Conservation (phyloP, 2,113 vertebrate genomes). For the Otus sunia region DNA sequence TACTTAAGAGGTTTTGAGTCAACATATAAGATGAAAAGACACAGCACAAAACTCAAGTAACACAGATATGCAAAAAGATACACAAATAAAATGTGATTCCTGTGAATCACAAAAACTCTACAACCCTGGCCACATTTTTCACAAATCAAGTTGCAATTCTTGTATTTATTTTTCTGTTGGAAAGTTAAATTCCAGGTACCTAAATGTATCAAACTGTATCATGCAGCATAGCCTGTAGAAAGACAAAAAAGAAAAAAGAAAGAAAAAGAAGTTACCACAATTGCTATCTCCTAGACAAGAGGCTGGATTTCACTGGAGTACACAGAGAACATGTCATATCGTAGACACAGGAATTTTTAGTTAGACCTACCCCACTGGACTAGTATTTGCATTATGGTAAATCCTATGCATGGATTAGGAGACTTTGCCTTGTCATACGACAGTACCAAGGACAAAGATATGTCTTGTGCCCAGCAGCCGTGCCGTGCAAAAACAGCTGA, state of each 20-base stretch:
- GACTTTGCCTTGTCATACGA: not conserved
- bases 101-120: not conserved
- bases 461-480: not conserved
- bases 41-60: not conserved
- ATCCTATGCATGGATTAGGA: not conserved
- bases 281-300: not conserved
- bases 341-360: not conserved
- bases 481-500: not conserved
- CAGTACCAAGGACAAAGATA: not conserved
- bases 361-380: not conserved
- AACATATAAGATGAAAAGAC: not conserved
- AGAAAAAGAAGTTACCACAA: not conserved
- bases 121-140: not conserved
- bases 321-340: fast-evolving
- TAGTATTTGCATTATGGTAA: not conserved
- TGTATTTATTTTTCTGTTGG: not conserved
- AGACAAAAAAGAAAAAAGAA: not conserved
- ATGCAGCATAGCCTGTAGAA: not conserved
- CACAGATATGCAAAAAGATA: fast-evolving
- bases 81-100: not conserved
- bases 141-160: not conserved
- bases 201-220: not conserved
- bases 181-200: not conserved
- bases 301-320: not conserved
- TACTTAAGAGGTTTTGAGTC: not conserved